Conservation (phyloP, 2,113 vertebrate genomes). For the Nycticebus coucang region DNA sequence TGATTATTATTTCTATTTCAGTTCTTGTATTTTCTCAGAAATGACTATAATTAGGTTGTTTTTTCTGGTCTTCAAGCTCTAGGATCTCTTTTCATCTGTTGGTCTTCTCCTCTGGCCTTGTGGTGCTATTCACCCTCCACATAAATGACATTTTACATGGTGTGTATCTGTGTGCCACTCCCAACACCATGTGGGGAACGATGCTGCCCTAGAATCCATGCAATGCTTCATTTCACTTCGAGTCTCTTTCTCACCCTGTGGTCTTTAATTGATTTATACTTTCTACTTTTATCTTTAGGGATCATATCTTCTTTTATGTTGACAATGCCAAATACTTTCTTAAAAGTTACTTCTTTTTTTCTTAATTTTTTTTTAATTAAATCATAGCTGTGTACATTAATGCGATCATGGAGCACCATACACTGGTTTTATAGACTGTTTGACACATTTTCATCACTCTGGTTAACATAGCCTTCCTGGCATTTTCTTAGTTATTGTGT, state of each 20-base stretch:
- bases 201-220: not conserved
- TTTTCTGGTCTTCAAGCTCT: not conserved
- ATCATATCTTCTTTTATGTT: not conserved
- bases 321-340: slow-evolving; percentile 24
- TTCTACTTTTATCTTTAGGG: slow-evolving; percentile 31
- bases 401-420: too few species aligned
- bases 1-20: slow-evolving; percentile 17
- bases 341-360: slow-evolving; percentile 27
- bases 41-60: not conserved
- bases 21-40: slow-evolving; percentile 49
- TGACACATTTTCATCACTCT: too few species aligned
- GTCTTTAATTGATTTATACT: slow-evolving; percentile 33
- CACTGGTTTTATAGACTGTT: too few species aligned
- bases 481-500: too few species aligned
- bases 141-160: not conserved
- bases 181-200: not conserved
- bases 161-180: not conserved
- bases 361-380: too few species aligned
- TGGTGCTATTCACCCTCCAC: not conserved
- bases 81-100: not conserved
- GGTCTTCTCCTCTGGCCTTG: not conserved
- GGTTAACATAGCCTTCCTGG: too few species aligned
- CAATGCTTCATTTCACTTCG: not conserved
- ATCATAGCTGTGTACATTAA: too few species aligned
- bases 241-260: not conserved